Evolutionary conservation across 23 tunicate genomes (phyloP).

Genomic region (Styela plicata): DNA sequence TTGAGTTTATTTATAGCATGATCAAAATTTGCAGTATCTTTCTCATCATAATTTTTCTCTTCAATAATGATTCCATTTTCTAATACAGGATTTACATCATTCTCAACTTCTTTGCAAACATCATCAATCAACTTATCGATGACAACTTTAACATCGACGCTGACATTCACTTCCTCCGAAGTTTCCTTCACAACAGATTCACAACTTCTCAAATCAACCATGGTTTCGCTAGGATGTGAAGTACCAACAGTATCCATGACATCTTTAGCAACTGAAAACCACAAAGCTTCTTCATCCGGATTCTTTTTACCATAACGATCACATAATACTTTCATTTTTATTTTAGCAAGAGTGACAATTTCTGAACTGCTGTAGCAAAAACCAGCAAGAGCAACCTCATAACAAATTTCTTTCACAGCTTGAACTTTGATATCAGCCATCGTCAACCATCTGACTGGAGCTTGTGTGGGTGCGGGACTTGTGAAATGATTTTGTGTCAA

Average conservation of each 20-base stretch:
- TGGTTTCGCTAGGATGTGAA: conserved; percentile 19
- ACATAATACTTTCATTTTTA: conserved; percentile 41
- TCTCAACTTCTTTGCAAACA: background rate
- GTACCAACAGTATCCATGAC: conserved; percentile 81
- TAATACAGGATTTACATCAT: background rate
- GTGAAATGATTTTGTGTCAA: background rate
- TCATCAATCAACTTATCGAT: conserved; percentile 4
- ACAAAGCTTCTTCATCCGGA: conserved; percentile 51
- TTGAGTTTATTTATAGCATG: background rate
- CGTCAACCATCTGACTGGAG: conserved; percentile 41
- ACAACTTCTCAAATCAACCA: background rate
- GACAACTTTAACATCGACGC: background rate
- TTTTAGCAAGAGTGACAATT: conserved; percentile 50
- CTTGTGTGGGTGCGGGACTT: conserved; percentile 16
- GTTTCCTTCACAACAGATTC: background rate
- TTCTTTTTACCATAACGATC: conserved; percentile 64
- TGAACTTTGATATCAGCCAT: conserved; percentile 85
- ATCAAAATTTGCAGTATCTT: background rate
- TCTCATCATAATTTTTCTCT: background rate
- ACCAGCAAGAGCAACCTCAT: conserved; percentile 73
- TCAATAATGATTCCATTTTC: background rate
- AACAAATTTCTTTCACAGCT: conserved; percentile 84
- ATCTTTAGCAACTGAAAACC: conserved; percentile 70
- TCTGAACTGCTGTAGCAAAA: conserved; percentile 42
- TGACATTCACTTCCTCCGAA: background rate